Evolutionary conservation across 2,113 vertebrate genomes (phyloP), one percentile per base, ranked within the genome.

Genomic region (Gallinago paraguaiae): DNA sequence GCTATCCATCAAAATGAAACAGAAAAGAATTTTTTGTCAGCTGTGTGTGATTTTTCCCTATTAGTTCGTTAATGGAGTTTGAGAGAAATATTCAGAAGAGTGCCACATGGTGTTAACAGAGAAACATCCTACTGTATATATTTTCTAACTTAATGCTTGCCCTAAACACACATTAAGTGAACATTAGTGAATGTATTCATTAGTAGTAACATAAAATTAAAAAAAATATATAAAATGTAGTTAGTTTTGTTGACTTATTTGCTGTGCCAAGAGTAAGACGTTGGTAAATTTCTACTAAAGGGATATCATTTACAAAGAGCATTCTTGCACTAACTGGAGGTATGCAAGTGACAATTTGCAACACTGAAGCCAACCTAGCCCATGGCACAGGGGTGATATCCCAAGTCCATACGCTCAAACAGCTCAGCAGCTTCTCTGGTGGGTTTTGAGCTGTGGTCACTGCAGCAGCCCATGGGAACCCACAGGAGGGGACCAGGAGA

Each of bases 1-100:
- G 1, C 23, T 1, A 86, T 4, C 41, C 54, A 74, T 50, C 63
- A 67, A 57, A 67, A 9, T 7, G 5, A 67, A 61, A 65, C 13
- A 46, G 39, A 46, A 28, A 30, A 53, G 4, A 28, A 51, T 8
- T 33, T 23, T 86, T 76, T 37, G 59, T 51, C 59, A 31, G 30
- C 13, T 1, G 0, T 25, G 20, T 19, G 25, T 35, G 45, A 79
- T 61, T 88, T 51, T 63, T 30, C 35, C 51, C n/a, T 39, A 86
- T 95, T 83, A 90, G 83, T 90, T 80, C 46, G 81, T 46, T 69
- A 35, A 61, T n/a, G 51, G 54, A 80, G 10, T 57, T 87, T 53
- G 60, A 86, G 63, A 41, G 50, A 81, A 88, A 86, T 80, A 70
- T 39, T 88, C 82, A 17, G 11, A 56, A 59, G 81, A 59, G 60